A percentile compares a stretch with the other conserved stretches of the same genome.
Conservation (phyloP, 37 sponge, comb jelly and placozoan species). For the Dysidea cf. avara region DNA sequence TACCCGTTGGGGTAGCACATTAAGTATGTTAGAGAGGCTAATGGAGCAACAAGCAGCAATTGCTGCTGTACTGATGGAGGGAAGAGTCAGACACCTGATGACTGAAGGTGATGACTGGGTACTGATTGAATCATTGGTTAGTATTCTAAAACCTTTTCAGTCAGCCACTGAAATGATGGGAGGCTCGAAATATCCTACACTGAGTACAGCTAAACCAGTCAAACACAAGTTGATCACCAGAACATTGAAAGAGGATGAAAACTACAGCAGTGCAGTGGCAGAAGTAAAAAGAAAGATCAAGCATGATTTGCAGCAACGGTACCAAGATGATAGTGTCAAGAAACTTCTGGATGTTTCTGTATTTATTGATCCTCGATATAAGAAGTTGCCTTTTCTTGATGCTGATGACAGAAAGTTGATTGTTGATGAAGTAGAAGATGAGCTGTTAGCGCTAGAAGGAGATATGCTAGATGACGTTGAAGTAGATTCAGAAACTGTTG, state of each 20-base stretch:
- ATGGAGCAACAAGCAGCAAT: slow-evolving; percentile 31
- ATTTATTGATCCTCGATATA: slow-evolving; percentile 7
- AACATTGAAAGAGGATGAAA: slow-evolving; percentile 1
- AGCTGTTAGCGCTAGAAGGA: no score
- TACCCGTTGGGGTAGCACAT: slow-evolving; percentile 30
- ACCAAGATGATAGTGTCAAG: background rate
- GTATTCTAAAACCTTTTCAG: background rate
- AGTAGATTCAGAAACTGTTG: no score
- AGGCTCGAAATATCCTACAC: background rate
- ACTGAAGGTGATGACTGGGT: slow-evolving; percentile 1
- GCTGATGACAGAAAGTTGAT: background rate
- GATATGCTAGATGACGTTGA: no score
- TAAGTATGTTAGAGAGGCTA: slow-evolving; percentile 12
- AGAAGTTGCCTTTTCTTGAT: background rate
- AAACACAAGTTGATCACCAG: background rate
- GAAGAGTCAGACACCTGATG: slow-evolving; percentile 3
- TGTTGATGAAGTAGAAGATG: slow-evolving; percentile 1
- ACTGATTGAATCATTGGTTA: background rate
- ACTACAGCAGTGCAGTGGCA: background rate
- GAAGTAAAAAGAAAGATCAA: background rate
- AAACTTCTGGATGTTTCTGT: background rate
- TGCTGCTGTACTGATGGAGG: slow-evolving; percentile 18
- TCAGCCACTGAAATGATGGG: background rate
- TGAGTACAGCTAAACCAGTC: background rate
- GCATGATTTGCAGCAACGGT: background rate